These are phyloP conservation scores for Triplophysa bombifrons DNA, from an alignment of 2,797 vertebrate genomes.

Conservation along the genomic window DNA sequence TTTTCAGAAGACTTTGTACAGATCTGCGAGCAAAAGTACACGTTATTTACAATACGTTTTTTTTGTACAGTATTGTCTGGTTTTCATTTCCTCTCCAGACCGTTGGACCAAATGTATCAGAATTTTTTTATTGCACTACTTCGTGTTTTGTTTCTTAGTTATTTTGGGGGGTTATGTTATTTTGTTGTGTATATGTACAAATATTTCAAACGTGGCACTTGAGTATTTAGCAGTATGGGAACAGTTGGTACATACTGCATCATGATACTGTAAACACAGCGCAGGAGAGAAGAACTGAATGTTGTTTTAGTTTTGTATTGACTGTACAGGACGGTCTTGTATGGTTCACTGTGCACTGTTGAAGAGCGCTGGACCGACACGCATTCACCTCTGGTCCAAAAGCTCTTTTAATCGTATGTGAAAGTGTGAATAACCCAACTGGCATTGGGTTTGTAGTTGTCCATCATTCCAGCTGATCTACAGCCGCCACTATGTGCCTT, in stretches of 20 bases:
- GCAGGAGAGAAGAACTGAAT: slow-evolving; percentile 40
- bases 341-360: slow-evolving; percentile 37
- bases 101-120: slow-evolving; percentile 67
- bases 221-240: slow-evolving; percentile 53
- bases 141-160: slow-evolving; percentile 46
- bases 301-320: slow-evolving; percentile 40
- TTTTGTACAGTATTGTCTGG: slow-evolving; percentile 62
- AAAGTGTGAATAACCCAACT: slow-evolving; percentile 54
- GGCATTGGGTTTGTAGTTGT: slow-evolving; percentile 57
- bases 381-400: slow-evolving; percentile 35
- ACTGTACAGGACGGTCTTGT: background rate
- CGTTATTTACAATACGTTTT: background rate
- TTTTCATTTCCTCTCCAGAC: slow-evolving; percentile 39
- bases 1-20: slow-evolving; percentile 37
- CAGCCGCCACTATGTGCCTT: slow-evolving; percentile 9
- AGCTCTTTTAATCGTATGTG: slow-evolving; percentile 25
- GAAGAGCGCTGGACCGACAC: slow-evolving; percentile 41
- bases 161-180: slow-evolving; percentile 55
- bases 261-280: slow-evolving; percentile 50
- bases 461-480: slow-evolving; percentile 34
- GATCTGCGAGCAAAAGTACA: slow-evolving; percentile 10
- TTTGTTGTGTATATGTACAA: slow-evolving; percentile 59
- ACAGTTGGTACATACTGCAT: slow-evolving; percentile 58
- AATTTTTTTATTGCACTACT: slow-evolving; percentile 71
- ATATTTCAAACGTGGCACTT: slow-evolving; percentile 68